Evolutionary conservation across 2,113 vertebrate genomes (phyloP), one percentile per base, ranked within the genome.

Genomic region (Dascyllus trimaculatus): DNA sequence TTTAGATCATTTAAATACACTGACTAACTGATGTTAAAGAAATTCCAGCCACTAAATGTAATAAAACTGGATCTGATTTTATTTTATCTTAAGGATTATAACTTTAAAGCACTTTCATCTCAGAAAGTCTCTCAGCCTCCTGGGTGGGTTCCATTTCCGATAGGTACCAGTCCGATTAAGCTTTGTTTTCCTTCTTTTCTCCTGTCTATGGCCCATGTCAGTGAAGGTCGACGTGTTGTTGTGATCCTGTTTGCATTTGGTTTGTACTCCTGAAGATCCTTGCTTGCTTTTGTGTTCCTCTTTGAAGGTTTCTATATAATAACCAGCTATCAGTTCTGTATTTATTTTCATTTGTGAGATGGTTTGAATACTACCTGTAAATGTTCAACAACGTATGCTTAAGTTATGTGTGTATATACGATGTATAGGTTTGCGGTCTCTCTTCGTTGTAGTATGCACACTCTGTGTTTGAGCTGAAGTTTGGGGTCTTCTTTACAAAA

Each of bases 391-490:
- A 53, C 25, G 53, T 93, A 86, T 85, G 86, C 79, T 89, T 95
- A 95, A 95, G 92, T 95, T 95, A 95, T 94, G 82, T 94, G 90
- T 94, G 88, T 95, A 91, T 93, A 94, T 93, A 94, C 89, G 82
- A 63, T 94, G 93, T 93, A 93, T 85, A 93, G 84, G 88, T 86
- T 91, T 29, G 89, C 71, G 45, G 51, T n/a, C 67, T 88, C 80
- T 89, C 77, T 90, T 83, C 89, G 84, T 92, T 91, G 86, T 85
- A 78, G 90, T 90, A 90, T 88, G 83, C 89, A 90, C 78, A 91
- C 80, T 88, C 73, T 86, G 85, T 87, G 87, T 92, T 85, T 73
- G 71, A 86, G 74, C 81, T 77, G 61, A 87, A 57, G 80, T 91
- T 91, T 88, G 80, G 83, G 90, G 78, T 89, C 80, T 85, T 89